phyloP scores from a whole-genome alignment of 1,140 invertebrate species.

The Papilio machaon region DNA sequence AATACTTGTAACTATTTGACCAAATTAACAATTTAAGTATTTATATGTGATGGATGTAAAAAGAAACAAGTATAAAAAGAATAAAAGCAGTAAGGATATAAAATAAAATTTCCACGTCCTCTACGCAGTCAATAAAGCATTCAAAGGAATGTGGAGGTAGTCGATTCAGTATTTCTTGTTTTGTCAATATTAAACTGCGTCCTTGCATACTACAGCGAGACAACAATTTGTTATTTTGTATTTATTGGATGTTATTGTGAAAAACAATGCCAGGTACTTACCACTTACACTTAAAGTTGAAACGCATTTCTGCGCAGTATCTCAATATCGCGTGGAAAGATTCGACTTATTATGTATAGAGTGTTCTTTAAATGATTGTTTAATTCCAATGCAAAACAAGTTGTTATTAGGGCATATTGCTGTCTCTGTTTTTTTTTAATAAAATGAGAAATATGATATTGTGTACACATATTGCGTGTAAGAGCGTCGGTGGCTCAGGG shows the following conservation, averaged over 20 bases:
- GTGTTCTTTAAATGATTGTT: too few relatives aligned
- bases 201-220: background rate
- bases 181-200: background rate
- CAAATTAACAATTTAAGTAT: too few relatives aligned
- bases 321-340: background rate
- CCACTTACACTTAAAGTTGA: background rate
- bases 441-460: too few relatives aligned
- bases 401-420: too few relatives aligned
- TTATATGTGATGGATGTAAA: too few relatives aligned
- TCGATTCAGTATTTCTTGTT: background rate
- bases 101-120: conserved; percentile 3
- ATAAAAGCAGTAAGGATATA: background rate
- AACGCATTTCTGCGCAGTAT: background rate
- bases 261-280: background rate
- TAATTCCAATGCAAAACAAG: too few relatives aligned
- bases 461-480: too few relatives aligned
- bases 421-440: too few relatives aligned
- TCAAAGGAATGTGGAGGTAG: conserved; percentile 10
- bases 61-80: background rate
- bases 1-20: too few relatives aligned
- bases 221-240: conserved; percentile 5
- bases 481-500: too few relatives aligned
- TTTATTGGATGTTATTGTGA: conserved; percentile 2
- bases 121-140: background rate
- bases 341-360: background rate